Percentiles rank a stretch among this genome's conserved stretches.
Conservation (phyloP, 2,113 vertebrate genomes). For the Ascaphus truei region DNA sequence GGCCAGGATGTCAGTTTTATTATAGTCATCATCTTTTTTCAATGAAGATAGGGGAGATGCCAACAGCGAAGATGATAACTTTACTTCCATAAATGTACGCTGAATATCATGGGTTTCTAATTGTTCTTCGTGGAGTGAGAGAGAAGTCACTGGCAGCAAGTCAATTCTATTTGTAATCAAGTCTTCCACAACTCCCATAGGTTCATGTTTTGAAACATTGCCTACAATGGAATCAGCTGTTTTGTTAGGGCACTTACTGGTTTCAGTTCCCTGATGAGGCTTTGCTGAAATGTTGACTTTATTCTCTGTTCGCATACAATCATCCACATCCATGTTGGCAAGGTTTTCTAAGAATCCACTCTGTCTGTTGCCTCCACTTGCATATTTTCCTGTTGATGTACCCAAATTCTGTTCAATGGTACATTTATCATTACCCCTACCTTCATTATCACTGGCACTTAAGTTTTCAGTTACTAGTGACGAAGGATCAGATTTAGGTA, state of each 20-base stretch:
- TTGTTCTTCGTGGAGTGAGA: slow-evolving; percentile 41
- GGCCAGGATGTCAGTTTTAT: not conserved
- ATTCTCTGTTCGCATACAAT: slow-evolving; percentile 15
- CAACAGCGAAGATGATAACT: slow-evolving; percentile 57
- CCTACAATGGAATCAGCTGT: slow-evolving; percentile 4
- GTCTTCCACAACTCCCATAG: slow-evolving; percentile 27
- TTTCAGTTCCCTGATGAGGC: slow-evolving; percentile 22
- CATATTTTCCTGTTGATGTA: not conserved
- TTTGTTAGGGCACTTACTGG: not conserved
- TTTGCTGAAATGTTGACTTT: slow-evolving; percentile 42
- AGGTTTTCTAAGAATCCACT: not conserved
- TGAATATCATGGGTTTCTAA: slow-evolving; percentile 57
- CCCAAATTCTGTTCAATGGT: too few relatives aligned
- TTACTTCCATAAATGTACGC: slow-evolving; percentile 70
- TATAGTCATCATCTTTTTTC: slow-evolving; percentile 37
- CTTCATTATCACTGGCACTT: not conserved
- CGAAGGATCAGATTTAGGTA: slow-evolving; percentile 15
- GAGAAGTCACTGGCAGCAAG: accelerated
- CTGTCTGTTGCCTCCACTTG: slow-evolving; percentile 4
- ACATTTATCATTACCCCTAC: not conserved
- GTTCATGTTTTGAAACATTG: slow-evolving; percentile 20
- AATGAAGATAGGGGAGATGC: slow-evolving; percentile 42
- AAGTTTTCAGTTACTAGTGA: not conserved
- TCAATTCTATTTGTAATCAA: not conserved
- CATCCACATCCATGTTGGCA: not conserved